Evolutionary conservation across 2,888 invertebrate species (phyloP).

Genomic region (Dynastes maya): DNA sequence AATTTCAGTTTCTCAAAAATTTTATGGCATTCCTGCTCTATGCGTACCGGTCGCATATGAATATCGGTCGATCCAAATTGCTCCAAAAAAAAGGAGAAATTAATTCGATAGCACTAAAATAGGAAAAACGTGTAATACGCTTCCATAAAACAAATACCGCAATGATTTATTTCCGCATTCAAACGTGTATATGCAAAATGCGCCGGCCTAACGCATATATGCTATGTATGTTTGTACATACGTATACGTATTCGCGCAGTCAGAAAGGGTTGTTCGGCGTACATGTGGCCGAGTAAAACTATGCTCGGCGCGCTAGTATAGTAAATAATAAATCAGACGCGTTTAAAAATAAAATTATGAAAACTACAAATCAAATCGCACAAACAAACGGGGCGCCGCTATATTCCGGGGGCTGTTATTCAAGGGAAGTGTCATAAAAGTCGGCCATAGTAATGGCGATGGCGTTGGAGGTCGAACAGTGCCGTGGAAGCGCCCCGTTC

Average conservation of each 20-base stretch:
- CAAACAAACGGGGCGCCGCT: conserved; percentile 49
- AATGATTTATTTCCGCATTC: conserved; percentile 40
- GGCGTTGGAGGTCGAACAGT: conserved; percentile 34
- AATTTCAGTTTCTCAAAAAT: not conserved
- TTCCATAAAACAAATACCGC: conserved; percentile 38
- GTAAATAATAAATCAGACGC: conserved; percentile 51
- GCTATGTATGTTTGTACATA: not conserved
- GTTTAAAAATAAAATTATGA: conserved; percentile 51
- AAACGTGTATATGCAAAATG: conserved; percentile 14
- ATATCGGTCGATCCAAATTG: not conserved
- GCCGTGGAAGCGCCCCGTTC: conserved; percentile 53
- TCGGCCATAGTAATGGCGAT: conserved; percentile 45
- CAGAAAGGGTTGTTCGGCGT: conserved; percentile 24
- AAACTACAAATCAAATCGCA: conserved; percentile 52
- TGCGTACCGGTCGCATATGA: not conserved
- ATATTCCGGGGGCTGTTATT: conserved; percentile 45
- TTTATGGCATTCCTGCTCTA: not conserved
- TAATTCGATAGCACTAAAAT: conserved; percentile 36
- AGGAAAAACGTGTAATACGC: conserved; percentile 39
- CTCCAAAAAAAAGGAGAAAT: conserved; percentile 15
- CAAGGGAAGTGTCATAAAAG: conserved; percentile 66
- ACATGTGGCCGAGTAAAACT: conserved; percentile 42
- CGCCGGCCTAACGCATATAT: conserved; percentile 15
- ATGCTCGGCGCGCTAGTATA: conserved; percentile 44
- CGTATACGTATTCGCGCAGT: not conserved